Evolutionary conservation across 2,113 vertebrate genomes (phyloP).

Genomic region (Nibea coibor): DNA sequence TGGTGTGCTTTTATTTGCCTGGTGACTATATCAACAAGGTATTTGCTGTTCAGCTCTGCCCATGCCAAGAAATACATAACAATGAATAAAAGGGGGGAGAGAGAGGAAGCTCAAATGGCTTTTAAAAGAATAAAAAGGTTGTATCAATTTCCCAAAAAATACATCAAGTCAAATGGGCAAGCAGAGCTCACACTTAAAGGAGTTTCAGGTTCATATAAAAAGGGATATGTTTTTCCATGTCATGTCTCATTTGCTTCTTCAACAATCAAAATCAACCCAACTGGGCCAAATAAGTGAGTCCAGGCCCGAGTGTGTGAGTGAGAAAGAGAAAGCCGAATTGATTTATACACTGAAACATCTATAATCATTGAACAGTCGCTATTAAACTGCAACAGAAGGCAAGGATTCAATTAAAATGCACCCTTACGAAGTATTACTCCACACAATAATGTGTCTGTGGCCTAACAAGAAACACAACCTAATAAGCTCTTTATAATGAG

Average conservation of each 20-base stretch:
- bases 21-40: constrained; percentile 71
- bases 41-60: constrained; percentile 71
- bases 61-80: constrained; percentile 79
- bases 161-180: constrained; percentile 53
- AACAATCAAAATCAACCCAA: constrained; percentile 70
- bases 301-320: constrained; percentile 53
- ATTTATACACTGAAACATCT: constrained; percentile 70
- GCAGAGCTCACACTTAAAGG: constrained; percentile 61
- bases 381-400: constrained; percentile 67
- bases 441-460: constrained; percentile 60
- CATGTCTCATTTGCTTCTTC: constrained; percentile 71
- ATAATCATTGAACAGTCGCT: constrained; percentile 58
- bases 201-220: constrained; percentile 63
- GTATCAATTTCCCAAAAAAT: constrained; percentile 66
- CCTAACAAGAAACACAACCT: constrained; percentile 69
- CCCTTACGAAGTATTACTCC: constrained; percentile 57
- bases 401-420: constrained; percentile 72
- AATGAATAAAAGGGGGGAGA: constrained; percentile 35
- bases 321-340: constrained; percentile 51
- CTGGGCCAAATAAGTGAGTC: constrained; percentile 65
- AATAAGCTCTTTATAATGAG: constrained; percentile 67
- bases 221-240: constrained; percentile 72
- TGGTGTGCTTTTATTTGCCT: constrained; percentile 68
- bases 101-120: constrained; percentile 34
- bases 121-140: constrained; percentile 60